Conservation (phyloP, 2,113 vertebrate genomes). For the Myrmecophaga tridactyla region DNA sequence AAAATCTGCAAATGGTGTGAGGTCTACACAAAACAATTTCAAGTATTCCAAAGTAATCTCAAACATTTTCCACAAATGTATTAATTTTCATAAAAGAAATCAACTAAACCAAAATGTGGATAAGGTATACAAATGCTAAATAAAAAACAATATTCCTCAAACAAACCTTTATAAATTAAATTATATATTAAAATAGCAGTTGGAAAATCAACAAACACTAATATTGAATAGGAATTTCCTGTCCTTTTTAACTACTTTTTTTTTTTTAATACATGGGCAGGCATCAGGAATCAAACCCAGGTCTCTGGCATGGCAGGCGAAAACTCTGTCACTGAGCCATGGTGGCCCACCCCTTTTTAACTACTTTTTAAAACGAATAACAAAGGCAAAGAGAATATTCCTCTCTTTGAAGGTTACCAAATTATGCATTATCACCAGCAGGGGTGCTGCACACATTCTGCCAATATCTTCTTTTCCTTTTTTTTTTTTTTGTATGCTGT, state of each 20-base stretch:
- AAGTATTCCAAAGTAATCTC: background rate
- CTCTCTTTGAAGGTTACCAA: background rate
- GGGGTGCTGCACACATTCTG: background rate
- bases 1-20: background rate
- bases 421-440: constrained; percentile 17
- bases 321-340: no score
- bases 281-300: no score
- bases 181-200: background rate
- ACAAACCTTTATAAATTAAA: background rate
- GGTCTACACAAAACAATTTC: background rate
- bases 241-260: background rate
- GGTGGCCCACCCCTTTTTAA: no score
- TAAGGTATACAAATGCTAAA: background rate
- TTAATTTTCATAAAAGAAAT: constrained; percentile 42
- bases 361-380: constrained; percentile 32
- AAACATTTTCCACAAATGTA: background rate
- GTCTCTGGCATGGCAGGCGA: no score
- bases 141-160: constrained; percentile 15
- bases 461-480: background rate
- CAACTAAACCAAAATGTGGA: constrained; percentile 46
- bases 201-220: constrained; percentile 26
- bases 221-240: constrained; percentile 1
- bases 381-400: constrained; percentile 36
- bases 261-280: no score
- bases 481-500: no score